A percentile compares a stretch with the other conserved stretches of the same genome.
Evolutionary conservation across 2,888 invertebrate species (phyloP).

Genomic region (Hypomecis atomaria): DNA sequence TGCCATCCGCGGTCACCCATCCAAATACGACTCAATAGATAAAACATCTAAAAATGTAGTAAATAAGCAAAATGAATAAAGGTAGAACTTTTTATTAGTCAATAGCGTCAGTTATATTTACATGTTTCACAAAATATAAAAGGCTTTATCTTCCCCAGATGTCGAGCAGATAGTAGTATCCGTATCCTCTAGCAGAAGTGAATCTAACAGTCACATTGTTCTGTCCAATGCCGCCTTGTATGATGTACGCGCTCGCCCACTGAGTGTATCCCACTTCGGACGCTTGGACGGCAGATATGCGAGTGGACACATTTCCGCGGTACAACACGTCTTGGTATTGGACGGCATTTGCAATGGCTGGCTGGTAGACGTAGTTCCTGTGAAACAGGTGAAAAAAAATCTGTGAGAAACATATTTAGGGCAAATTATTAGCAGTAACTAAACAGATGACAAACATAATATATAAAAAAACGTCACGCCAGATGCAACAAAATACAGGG

Average conservation of each 20-base stretch:
- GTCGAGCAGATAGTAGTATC: constrained; percentile 66
- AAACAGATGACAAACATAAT: too few relatives aligned
- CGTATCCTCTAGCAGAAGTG: constrained; percentile 61
- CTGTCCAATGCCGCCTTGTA: constrained; percentile 55
- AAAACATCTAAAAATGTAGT: too few relatives aligned
- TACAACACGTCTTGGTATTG: constrained; percentile 67
- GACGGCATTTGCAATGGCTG: constrained; percentile 52
- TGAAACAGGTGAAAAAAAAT: constrained; percentile 24
- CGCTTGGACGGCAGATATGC: constrained; percentile 61
- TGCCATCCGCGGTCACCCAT: too few relatives aligned
- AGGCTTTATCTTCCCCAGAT: constrained; percentile 63
- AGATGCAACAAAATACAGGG: too few relatives aligned
- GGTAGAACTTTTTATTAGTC: too few relatives aligned
- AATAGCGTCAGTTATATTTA: too few relatives aligned
- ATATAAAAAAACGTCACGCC: too few relatives aligned
- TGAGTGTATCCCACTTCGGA: constrained; percentile 64
- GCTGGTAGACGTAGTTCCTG: constrained; percentile 56
- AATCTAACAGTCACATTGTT: constrained; percentile 62
- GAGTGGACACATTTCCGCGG: constrained; percentile 58
- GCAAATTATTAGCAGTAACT: background rate
- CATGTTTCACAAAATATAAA: background rate
- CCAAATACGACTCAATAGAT: too few relatives aligned
- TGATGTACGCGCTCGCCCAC: constrained; percentile 56
- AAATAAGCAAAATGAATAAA: too few relatives aligned
- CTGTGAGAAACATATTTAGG: background rate